phyloP scores from a whole-genome alignment of 2,113 vertebrate species.

The Pardalotus punctatus region DNA sequence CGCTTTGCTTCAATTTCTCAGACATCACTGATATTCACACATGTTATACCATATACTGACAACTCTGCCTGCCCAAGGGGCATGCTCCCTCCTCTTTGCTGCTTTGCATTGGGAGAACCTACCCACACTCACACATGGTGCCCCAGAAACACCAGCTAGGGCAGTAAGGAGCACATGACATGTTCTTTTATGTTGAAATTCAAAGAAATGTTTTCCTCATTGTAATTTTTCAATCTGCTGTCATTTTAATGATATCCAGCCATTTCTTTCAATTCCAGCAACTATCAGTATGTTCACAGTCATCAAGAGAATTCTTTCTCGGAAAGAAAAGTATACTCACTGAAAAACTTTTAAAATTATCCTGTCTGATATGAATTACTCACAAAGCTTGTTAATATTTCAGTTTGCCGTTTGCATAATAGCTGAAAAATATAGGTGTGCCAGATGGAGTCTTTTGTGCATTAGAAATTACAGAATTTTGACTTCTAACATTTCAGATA shows the following conservation, averaged over 20 bases:
- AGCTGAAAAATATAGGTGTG: conserved; percentile 62
- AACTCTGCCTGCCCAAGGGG: not conserved
- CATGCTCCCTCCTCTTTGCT: not conserved
- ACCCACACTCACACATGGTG: not conserved
- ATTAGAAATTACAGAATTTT: conserved; percentile 26
- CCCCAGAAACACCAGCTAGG: conserved; percentile 45
- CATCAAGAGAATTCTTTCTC: conserved; percentile 66
- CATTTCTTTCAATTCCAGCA: conserved; percentile 54
- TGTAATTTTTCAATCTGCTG: conserved; percentile 63
- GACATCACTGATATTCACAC: not conserved
- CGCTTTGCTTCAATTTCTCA: not conserved
- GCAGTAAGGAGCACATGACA: conserved; percentile 24
- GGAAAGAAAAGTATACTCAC: conserved; percentile 47
- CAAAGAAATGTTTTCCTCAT: conserved; percentile 53
- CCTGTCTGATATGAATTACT: conserved; percentile 51
- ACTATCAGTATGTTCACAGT: conserved; percentile 38
- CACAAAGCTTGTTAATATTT: conserved; percentile 67
- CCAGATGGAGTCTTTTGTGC: conserved; percentile 41
- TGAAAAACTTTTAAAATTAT: conserved; percentile 59
- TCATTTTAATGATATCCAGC: conserved; percentile 63
- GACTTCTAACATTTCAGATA: conserved; percentile 27
- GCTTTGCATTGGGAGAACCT: not conserved
- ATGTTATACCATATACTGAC: not conserved
- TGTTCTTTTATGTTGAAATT: conserved; percentile 63
- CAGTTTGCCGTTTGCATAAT: conserved; percentile 56